These are phyloP conservation scores for Hydrochoerus hydrochaeris DNA, from an alignment of 2,113 vertebrate genomes.

Conservation along the genomic window DNA sequence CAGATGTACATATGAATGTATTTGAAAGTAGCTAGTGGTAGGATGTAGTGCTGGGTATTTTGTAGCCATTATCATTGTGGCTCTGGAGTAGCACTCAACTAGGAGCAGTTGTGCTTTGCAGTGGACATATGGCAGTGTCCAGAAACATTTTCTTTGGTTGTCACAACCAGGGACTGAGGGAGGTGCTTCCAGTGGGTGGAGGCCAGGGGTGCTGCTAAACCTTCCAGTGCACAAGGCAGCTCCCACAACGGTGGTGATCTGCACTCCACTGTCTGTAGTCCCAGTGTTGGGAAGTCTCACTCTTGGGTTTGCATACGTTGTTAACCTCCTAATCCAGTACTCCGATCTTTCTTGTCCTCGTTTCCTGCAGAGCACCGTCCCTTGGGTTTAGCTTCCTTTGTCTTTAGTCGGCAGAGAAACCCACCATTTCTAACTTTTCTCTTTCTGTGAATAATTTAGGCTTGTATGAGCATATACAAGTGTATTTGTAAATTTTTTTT, in stretches of 20 bases:
- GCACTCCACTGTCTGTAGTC: neutral
- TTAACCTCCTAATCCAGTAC: neutral
- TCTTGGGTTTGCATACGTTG: slow-evolving; percentile 8
- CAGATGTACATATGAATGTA: neutral
- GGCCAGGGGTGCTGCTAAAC: neutral
- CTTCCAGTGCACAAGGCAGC: neutral
- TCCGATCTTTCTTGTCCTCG: neutral
- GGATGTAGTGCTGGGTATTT: neutral
- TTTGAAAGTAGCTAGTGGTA: neutral
- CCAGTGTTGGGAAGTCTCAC: neutral
- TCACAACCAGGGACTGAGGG: neutral
- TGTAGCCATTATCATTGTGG: neutral
- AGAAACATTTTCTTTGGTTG: slow-evolving; percentile 21
- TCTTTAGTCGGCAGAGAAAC: neutral
- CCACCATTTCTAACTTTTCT: slow-evolving; percentile 1
- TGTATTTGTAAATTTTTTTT: neutral
- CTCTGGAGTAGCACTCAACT: slow-evolving; percentile 45
- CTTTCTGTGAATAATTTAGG: slow-evolving; percentile 24
- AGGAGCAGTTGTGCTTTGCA: neutral
- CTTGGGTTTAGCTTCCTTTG: neutral
- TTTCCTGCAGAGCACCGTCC: neutral
- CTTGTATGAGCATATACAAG: neutral
- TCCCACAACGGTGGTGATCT: neutral
- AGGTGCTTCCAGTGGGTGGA: neutral
- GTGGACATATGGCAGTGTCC: neutral